Base-by-base conservation (phyloP, 2,888 invertebrate species). In the Drosophila melanosoma region DNA sequence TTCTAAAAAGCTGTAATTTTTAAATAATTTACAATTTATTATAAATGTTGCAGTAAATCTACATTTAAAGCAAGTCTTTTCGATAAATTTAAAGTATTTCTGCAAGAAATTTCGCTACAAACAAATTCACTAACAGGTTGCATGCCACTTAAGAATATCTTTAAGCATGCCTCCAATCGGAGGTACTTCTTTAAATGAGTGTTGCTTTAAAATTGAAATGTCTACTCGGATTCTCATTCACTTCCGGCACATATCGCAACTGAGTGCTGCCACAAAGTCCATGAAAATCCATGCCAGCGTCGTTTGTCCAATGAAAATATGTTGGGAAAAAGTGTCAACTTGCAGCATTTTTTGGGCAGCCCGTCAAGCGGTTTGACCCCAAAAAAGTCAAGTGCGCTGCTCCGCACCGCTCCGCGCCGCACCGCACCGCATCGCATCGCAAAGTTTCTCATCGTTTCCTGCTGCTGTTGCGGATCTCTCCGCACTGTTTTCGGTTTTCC, bases 281-380 rank as follows among this genome's bases (percentile, higher is more conserved):
- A 56, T 40, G 23, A 35, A 38, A 26, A 59, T 49, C 29, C 49
- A 45, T 64, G 59, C 49, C 66, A 67, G 17, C 35, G 61, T 33
- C 56, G 66, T 59, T 52, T 45, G 35, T 32, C 62, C 58, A 53
- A 62, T 57, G 63, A 69, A 75, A 76, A 76, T 68, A 68, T 78
- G 71, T 52, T 67, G 62, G 58, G 59, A 60, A 74, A 69, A 67
- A 81, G 56, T 85, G 78, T 76, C 79, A 81, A 66, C 72, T 79
- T 66, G 75, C 84, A 65, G 71, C 69, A 56, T 58, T 73, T 74
- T 76, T 57, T 56, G 52, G 56, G 59, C 4, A 7, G n/a, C 38
- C 45, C 76, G 65, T 69, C 87, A 75, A 81, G 84, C 85, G 85
- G 85, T 84, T 85, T 85, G 85, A 85, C 85, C 85, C 87, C 87